Evolutionary conservation across 2,888 invertebrate species (phyloP).

Genomic region (Protula sp.): DNA sequence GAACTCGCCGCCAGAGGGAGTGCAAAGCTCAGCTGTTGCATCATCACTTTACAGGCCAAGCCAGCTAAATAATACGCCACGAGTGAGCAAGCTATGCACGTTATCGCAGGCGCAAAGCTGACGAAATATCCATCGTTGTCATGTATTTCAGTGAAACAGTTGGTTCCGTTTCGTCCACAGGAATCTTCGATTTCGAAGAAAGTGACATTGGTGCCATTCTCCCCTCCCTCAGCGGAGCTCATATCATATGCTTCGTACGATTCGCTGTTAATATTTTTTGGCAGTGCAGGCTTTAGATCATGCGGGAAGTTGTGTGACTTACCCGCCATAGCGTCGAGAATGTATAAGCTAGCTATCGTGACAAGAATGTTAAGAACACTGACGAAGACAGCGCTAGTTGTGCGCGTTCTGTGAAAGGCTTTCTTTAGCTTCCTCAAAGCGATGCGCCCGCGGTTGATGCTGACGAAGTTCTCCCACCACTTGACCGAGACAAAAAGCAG

Average conservation of each 20-base stretch:
- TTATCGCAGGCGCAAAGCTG: too few species aligned
- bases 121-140: too few species aligned
- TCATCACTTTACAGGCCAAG: neutral
- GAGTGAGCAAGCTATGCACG: neutral
- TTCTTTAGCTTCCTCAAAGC: neutral
- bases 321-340: neutral
- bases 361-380: neutral
- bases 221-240: too few species aligned
- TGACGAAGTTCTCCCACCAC: slow-evolving; percentile 2
- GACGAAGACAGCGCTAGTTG: neutral
- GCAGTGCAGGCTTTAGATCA: too few species aligned
- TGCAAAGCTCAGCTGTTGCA: slow-evolving; percentile 44
- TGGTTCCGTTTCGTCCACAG: too few species aligned
- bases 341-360: neutral
- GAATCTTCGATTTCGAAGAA: too few species aligned
- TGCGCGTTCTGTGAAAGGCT: neutral
- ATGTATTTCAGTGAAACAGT: too few species aligned
- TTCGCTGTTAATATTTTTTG: too few species aligned
- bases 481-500: neutral
- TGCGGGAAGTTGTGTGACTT: too few species aligned
- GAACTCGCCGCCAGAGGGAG: slow-evolving; percentile 54
- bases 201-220: too few species aligned
- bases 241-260: too few species aligned
- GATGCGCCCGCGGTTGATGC: neutral
- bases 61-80: neutral